A percentile compares a stretch with the other conserved stretches of the same genome.
Conservation (phyloP, 2,888 invertebrate genomes). For the Lydus trimaculatus region DNA sequence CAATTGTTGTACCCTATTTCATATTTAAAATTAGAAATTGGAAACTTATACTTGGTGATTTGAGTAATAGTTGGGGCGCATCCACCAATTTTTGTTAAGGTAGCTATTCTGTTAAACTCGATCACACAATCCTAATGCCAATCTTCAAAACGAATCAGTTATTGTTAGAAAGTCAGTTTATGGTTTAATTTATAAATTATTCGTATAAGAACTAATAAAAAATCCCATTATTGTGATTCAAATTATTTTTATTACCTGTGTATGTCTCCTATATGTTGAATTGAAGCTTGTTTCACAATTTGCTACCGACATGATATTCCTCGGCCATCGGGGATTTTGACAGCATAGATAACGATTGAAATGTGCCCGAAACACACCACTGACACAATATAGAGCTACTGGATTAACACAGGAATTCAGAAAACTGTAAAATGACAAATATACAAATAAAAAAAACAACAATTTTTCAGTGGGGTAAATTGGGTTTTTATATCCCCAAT, state of each 20-base stretch:
- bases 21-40: not conserved
- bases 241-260: conserved; percentile 57
- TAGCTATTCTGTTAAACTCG: too few species aligned
- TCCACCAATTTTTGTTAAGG: not conserved
- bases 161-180: too few species aligned
- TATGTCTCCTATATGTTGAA: conserved; percentile 68
- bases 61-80: not conserved
- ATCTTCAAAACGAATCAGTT: too few species aligned
- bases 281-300: conserved; percentile 65
- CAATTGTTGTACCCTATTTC: conserved; percentile 46
- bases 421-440: conserved; percentile 66
- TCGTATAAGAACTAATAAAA: too few species aligned
- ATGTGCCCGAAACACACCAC: conserved; percentile 82
- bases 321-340: conserved; percentile 62
- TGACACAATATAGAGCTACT: conserved; percentile 86
- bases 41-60: too few species aligned
- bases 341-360: conserved; percentile 91
- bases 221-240: too few species aligned
- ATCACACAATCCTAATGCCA: too few species aligned
- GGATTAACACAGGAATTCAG: conserved; percentile 93
- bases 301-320: conserved; percentile 55
- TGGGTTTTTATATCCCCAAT: too few species aligned
- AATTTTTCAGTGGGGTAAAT: too few species aligned
- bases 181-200: too few species aligned
- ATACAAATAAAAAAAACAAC: not conserved